Evolutionary conservation across 30 jellyfish, hydroid and myxozoan genomes (phyloP), one percentile per base, ranked within the genome.

Genomic region (Aurelia aurita): DNA sequence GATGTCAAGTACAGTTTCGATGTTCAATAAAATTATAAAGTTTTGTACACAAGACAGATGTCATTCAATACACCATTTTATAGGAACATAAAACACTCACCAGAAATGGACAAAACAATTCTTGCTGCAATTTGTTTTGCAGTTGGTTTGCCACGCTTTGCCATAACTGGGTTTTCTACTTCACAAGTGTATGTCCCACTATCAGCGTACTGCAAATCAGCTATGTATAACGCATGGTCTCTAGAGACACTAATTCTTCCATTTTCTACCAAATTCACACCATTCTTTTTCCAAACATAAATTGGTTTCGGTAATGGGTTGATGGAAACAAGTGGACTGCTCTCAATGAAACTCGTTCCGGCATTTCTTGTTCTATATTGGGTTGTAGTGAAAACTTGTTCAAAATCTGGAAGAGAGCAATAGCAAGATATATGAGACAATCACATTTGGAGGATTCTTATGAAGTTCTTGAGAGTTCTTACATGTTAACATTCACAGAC

Each of bases 271-370:
- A 90, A 26, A 0, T 18, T 46, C 19, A 76, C 77, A 45, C 93
- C 96, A 72, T 84, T 45, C 68, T 90, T 90, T 80, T 80, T 75
- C 97, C 97, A 90, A n/a, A 70, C 77, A 45, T 75, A 84, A 21
- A 19, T 71, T 76, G 96, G 90, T 46, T 83, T 76, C 39, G 97
- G 97, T 16, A 59, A 51, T 65, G 78, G 70, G 39, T 58, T 54
- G 25, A 90, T 69, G 19, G 70, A 19, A 34, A 77, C 53, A n/a
- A 29, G 13, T 49, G 97, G 97, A 15, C 69, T 23, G 26, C 51
- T 32, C 51, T 27, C 62, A 15, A 85, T 46, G 35, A 83, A 55
- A 80, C 83, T 70, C 4, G 67, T 49, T 15, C 89, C 80, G 10
- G 78, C 85, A 39, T 62, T 84, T 84, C 29, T 68, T 43, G 90